A percentile compares a stretch with the other conserved stretches of the same genome.
These are phyloP conservation scores for Nothobranchius furzeri DNA, from an alignment of 2,113 vertebrate species.

Conservation along the genomic window DNA sequence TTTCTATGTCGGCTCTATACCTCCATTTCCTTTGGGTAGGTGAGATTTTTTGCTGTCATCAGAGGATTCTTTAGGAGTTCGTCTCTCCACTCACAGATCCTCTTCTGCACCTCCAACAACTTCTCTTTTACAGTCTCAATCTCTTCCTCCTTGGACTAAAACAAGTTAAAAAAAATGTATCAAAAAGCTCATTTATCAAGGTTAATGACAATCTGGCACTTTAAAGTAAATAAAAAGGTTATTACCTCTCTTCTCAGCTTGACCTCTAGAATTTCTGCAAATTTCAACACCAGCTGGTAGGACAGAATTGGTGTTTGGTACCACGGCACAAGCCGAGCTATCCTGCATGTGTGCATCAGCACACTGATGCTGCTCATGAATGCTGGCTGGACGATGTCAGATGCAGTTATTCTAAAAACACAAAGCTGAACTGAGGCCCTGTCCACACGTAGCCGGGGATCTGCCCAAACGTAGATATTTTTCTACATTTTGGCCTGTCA, in stretches of 20 bases:
- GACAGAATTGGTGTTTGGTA: slow-evolving; percentile 55
- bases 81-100: slow-evolving; percentile 52
- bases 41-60: slow-evolving; percentile 17
- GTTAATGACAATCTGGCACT: not conserved
- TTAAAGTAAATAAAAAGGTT: fast-evolving
- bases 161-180: not conserved
- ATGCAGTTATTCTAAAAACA: slow-evolving; percentile 47
- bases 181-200: not conserved
- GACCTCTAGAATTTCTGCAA: slow-evolving; percentile 53
- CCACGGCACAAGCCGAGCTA: slow-evolving; percentile 4
- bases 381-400: not conserved
- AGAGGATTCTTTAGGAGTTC: slow-evolving; percentile 9
- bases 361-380: slow-evolving; percentile 41
- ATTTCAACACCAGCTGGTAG: slow-evolving; percentile 63
- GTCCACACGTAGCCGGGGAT: too few relatives aligned
- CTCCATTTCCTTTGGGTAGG: slow-evolving; percentile 71
- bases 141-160: slow-evolving; percentile 22
- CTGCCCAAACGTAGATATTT: too few relatives aligned
- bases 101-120: slow-evolving; percentile 36
- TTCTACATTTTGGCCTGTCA: too few relatives aligned
- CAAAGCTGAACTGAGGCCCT: not conserved
- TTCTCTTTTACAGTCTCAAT: not conserved
- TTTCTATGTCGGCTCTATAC: slow-evolving; percentile 16
- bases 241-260: slow-evolving; percentile 51
- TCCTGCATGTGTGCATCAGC: not conserved